phyloP scores from a whole-genome alignment of 2,797 vertebrate genomes.

The Pseudomugil tenellus region DNA sequence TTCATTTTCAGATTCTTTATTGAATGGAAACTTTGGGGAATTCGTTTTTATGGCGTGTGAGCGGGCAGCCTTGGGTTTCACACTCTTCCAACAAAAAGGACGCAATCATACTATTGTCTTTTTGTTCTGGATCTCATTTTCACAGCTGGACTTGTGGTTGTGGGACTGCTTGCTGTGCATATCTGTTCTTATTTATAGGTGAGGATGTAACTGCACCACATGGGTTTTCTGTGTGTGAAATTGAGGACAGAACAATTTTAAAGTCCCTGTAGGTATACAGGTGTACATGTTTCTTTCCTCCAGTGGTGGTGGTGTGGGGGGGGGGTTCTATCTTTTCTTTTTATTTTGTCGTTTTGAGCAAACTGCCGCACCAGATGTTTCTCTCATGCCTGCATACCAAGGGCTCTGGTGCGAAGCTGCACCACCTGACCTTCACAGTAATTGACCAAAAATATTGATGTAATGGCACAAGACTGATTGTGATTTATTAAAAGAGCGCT shows the following conservation, averaged over 20 bases:
- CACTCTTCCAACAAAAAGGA: constrained; percentile 87
- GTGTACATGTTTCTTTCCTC: constrained; percentile 30
- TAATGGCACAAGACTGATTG: constrained; percentile 99
- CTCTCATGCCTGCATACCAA: constrained; percentile 85
- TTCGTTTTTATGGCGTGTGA: constrained; percentile 86
- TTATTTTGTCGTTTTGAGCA: constrained; percentile 36
- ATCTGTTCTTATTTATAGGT: constrained; percentile 27
- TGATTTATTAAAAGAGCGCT: constrained; percentile 99
- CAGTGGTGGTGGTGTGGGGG: neutral
- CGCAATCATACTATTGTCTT: constrained; percentile 85
- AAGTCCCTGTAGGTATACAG: constrained; percentile 56
- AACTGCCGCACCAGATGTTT: constrained; percentile 91
- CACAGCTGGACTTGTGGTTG: constrained; percentile 57
- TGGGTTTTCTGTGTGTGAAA: constrained; percentile 10
- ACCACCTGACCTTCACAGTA: constrained; percentile 99
- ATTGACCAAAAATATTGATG: constrained; percentile 99
- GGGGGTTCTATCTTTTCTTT: constrained; percentile 45
- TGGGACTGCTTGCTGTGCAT: constrained; percentile 41
- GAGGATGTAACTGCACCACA: constrained; percentile 18
- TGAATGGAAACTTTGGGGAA: constrained; percentile 98
- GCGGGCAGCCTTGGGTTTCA: constrained; percentile 85
- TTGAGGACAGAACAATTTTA: constrained; percentile 17
- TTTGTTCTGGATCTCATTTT: constrained; percentile 73
- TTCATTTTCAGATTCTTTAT: constrained; percentile 98
- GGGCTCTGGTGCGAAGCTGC: constrained; percentile 86